These are phyloP conservation scores for Sminthurinus aureus DNA, from an alignment of 2,888 invertebrate species.

Conservation along the genomic window DNA sequence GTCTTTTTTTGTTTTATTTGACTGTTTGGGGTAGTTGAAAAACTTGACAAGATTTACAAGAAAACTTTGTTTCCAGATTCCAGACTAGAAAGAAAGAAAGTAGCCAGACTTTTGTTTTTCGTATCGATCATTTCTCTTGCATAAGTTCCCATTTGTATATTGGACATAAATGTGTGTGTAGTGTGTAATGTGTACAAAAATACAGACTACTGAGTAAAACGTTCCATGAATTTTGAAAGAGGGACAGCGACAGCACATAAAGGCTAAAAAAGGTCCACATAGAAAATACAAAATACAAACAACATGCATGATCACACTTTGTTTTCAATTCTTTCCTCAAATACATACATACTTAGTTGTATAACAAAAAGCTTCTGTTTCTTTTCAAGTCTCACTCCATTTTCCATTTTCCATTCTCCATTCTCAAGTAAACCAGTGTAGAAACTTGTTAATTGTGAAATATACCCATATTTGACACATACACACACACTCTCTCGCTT, in stretches of 20 bases:
- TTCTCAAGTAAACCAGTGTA: slow-evolving; percentile 21
- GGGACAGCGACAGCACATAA: slow-evolving; percentile 9
- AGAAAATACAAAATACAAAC: too few species aligned
- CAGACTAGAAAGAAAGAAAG: background rate
- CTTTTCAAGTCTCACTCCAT: too few species aligned
- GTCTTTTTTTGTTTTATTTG: background rate
- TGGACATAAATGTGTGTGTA: too few species aligned
- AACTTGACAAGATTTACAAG: background rate
- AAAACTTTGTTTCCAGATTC: background rate
- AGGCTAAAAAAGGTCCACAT: slow-evolving; percentile 41
- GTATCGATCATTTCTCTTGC: too few species aligned
- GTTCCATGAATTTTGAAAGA: slow-evolving; percentile 20
- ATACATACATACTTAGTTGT: too few species aligned
- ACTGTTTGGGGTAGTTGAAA: background rate
- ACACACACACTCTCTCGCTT: background rate
- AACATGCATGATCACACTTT: slow-evolving; percentile 37
- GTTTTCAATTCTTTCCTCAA: too few species aligned
- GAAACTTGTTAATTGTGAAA: slow-evolving; percentile 20
- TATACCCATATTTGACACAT: background rate
- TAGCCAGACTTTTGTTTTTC: too few species aligned
- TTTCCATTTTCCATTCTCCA: background rate
- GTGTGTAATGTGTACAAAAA: too few species aligned
- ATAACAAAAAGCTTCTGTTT: background rate
- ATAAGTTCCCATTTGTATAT: too few species aligned
- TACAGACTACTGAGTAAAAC: too few species aligned